Base-by-base conservation (phyloP, 2,797 vertebrate species). In the Zenarchopterus dispar region DNA sequence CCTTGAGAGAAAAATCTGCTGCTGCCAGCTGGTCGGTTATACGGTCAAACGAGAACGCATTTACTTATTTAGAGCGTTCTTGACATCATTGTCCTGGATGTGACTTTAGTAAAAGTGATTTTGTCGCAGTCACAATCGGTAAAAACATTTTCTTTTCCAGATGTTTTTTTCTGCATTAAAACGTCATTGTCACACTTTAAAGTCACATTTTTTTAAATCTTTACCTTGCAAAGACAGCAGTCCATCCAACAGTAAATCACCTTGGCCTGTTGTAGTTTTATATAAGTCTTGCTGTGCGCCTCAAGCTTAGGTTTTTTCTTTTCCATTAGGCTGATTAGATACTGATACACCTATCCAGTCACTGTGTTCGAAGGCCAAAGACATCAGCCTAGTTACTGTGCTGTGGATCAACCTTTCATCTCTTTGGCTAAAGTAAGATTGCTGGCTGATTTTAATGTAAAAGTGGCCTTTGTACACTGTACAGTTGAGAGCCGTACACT, bases 261-360 rank as follows among this genome's bases (percentile, higher is more conserved):
- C 41, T 58, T 18, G 16, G 21, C 31, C 51, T 55, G 43, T 33
- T 22, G 1, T 3, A 17, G 39, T 18, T 36, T 13, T 54, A 48
- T 53, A 71, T 66, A 59, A 48, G 63, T 21, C 51, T 62, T 22
- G 8, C 33, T 17, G 9, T 15, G 7, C 16, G 16, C 39, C 49
- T 46, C 36, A 39, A 39, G 36, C 13, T 39, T 15, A 15, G 42
- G 33, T 3, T 36, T 69, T 48, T 3, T 36, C 67, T 48, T 70
- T 46, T 81, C 73, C 84, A 83, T 88, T 87, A 88, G 77, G 39
- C 59, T 78, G 76, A 88, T 90, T 80, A 72, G 69, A 73, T 45
- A 47, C 67, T 53, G 83, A 71, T 57, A 74, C 56, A 44, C 57
- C 60, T 39, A 44, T 62, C 45, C 43, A 59, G 57, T 71, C 82